Percentiles rank a stretch among this genome's conserved stretches.
These are phyloP conservation scores for Molanna angustata DNA, from an alignment of 2,888 invertebrate species.

Conservation along the genomic window DNA sequence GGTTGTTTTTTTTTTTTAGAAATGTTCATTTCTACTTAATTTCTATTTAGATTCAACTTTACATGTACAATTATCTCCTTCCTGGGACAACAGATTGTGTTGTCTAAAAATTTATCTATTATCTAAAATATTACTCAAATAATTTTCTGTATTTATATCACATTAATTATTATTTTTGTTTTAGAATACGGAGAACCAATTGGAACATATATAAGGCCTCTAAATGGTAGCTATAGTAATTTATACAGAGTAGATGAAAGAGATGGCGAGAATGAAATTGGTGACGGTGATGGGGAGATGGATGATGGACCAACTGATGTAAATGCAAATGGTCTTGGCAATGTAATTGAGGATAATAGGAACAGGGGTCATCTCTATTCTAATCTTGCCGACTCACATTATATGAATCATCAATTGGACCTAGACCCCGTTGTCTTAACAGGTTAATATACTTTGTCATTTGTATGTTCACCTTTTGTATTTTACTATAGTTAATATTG, in stretches of 20 bases:
- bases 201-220: conserved; percentile 22
- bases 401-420: conserved; percentile 57
- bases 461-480: too few species aligned
- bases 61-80: too few species aligned
- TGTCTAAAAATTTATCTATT: too few species aligned
- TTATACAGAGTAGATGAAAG: conserved; percentile 28
- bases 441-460: too few species aligned
- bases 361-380: conserved; percentile 31
- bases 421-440: conserved; percentile 47
- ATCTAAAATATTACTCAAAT: too few species aligned
- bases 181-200: conserved; percentile 25
- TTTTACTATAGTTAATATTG: too few species aligned
- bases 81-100: too few species aligned
- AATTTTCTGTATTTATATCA: too few species aligned
- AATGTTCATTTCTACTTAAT: too few species aligned
- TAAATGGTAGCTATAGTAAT: conserved; percentile 28
- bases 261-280: conserved; percentile 21
- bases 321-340: neutral
- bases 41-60: too few species aligned
- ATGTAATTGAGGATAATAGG: conserved; percentile 6
- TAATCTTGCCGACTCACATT: conserved; percentile 34
- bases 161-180: too few species aligned
- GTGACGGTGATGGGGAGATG: conserved; percentile 8
- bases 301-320: neutral
- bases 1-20: too few species aligned